phyloP scores from a whole-genome alignment of 37 sponge, comb jelly and placozoan genomes.

The Aphrocallistes beatrix region DNA sequence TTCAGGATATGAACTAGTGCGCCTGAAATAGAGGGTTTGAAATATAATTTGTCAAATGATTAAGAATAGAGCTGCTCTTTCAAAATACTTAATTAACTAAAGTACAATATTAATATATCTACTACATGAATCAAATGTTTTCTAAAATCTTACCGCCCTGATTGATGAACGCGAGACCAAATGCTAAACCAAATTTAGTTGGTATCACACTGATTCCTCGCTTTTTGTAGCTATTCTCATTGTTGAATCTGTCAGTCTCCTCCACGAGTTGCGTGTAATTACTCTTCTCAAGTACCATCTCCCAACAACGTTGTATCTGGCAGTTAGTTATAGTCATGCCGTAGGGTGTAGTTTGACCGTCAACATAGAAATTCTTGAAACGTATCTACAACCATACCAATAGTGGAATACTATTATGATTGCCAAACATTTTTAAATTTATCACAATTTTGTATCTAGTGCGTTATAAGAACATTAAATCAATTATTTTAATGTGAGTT shows the following conservation, averaged over 20 bases:
- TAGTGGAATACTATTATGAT: too few species aligned
- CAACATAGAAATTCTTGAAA: constrained; percentile 38
- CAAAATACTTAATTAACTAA: background rate
- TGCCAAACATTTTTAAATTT: too few species aligned
- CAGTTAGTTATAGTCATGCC: constrained; percentile 29
- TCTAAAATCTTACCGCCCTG: constrained; percentile 15
- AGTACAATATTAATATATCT: background rate
- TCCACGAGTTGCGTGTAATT: constrained; percentile 21
- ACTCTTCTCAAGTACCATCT: constrained; percentile 29
- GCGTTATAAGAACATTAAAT: too few species aligned
- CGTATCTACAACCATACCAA: constrained; percentile 29
- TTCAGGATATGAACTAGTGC: constrained; percentile 62
- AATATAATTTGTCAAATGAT: background rate
- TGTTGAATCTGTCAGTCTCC: constrained; percentile 45
- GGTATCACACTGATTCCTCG: constrained; percentile 63
- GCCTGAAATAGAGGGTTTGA: constrained; percentile 24
- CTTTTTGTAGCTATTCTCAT: constrained; percentile 50
- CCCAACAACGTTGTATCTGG: constrained; percentile 53
- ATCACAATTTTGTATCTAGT: too few species aligned
- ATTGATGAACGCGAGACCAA: constrained; percentile 36
- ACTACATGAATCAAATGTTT: background rate
- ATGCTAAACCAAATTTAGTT: constrained; percentile 58
- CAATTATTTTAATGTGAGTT: too few species aligned
- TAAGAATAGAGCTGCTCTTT: background rate
- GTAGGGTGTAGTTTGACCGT: constrained; percentile 45